phyloP scores from a whole-genome alignment of 2,888 invertebrate genomes.

The Schizotus pectinicornis region DNA sequence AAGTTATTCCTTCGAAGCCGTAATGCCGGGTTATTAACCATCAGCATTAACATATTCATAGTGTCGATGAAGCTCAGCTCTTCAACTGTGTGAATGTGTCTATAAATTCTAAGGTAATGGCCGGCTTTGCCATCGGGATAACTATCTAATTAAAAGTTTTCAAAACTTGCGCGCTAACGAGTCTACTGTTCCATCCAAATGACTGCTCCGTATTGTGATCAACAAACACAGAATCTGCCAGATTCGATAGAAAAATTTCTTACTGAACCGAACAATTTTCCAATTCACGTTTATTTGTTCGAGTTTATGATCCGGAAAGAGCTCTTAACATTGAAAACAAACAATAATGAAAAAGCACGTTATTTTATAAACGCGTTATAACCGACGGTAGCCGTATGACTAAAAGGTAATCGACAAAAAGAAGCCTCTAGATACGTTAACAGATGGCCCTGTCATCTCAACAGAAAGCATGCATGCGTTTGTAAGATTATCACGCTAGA shows the following conservation, averaged over 20 bases:
- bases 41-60: conserved; percentile 12
- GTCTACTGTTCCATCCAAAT: no score
- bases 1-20: conserved; percentile 10
- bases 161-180: not conserved
- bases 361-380: conserved; percentile 14
- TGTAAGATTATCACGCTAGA: conserved; percentile 53
- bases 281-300: no score
- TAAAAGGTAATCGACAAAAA: conserved; percentile 27
- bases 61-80: conserved; percentile 14
- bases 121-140: no score
- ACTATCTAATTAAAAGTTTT: not conserved
- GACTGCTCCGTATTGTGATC: no score
- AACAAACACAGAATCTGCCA: no score
- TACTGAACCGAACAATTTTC: no score
- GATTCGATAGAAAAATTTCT: no score
- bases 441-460: conserved; percentile 51
- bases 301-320: conserved; percentile 14
- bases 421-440: conserved; percentile 37
- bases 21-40: conserved; percentile 10
- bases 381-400: conserved; percentile 22
- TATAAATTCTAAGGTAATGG: no score
- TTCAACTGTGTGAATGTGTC: no score
- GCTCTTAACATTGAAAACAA: conserved; percentile 13
- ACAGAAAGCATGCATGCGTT: conserved; percentile 49
- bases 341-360: conserved; percentile 22